These are phyloP conservation scores for Drosophila serrata DNA, from an alignment of 1,140 invertebrate genomes.

Conservation along the genomic window DNA sequence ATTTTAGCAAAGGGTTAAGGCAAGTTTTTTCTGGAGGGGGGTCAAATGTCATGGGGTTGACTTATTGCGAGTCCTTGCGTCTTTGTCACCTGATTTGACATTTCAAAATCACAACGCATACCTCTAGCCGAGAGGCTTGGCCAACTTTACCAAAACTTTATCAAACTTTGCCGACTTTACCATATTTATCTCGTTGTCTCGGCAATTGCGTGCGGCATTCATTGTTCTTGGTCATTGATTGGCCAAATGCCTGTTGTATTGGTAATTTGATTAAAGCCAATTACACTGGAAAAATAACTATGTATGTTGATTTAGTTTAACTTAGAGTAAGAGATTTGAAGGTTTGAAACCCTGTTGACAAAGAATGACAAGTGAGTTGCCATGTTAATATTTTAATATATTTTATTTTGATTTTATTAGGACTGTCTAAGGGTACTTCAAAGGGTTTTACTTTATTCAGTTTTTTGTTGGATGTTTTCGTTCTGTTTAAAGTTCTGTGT, in stretches of 20 bases:
- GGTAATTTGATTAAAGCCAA: conserved; percentile 51
- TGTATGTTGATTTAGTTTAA: no score
- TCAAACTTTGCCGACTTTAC: neutral
- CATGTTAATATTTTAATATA: neutral
- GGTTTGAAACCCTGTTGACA: no score
- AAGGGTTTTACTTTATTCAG: neutral
- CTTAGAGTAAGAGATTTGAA: no score
- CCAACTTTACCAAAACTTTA: neutral
- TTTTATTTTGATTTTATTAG: no score
- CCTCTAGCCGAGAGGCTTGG: neutral
- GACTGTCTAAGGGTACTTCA: neutral
- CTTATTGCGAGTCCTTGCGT: conserved; percentile 4
- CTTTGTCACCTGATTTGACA: conserved; percentile 8
- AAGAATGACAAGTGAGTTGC: neutral
- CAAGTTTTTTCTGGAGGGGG: conserved; percentile 1
- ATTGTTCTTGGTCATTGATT: conserved; percentile 51
- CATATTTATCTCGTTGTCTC: conserved; percentile 12
- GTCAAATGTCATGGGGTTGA: conserved; percentile 21
- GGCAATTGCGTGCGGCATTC: conserved; percentile 39
- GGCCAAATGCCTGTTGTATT: conserved; percentile 21
- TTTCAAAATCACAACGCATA: conserved; percentile 13
- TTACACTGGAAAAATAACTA: neutral
- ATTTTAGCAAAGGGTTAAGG: conserved; percentile 9
- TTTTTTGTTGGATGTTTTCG: no score
- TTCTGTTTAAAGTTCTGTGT: neutral